Evolutionary conservation across 2,797 vertebrate genomes (phyloP).

Genomic region (Chromis chromis): DNA sequence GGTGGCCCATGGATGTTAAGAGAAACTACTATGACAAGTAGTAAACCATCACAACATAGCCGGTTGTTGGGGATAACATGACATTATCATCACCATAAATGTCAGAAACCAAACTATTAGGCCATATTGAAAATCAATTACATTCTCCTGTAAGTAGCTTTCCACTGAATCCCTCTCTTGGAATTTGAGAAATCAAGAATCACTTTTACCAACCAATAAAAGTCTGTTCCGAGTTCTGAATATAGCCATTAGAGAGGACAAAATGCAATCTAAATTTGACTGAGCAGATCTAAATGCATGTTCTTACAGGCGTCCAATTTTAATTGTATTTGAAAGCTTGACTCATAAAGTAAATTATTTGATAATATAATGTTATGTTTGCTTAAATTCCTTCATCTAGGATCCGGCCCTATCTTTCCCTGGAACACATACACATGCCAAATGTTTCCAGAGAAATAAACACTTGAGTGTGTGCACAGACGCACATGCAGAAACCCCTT

Average conservation of each 20-base stretch:
- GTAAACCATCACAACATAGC: conserved; percentile 46
- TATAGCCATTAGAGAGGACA: conserved; percentile 30
- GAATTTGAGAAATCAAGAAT: conserved; percentile 33
- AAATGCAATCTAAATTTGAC: conserved; percentile 55
- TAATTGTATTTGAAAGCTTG: conserved; percentile 28
- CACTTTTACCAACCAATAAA: conserved; percentile 37
- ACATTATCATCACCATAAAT: conserved; percentile 35
- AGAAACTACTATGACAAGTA: conserved; percentile 63
- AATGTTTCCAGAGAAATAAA: conserved; percentile 71
- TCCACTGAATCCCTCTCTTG: conserved; percentile 18
- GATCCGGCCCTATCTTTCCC: conserved; percentile 50
- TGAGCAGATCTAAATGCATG: conserved; percentile 48
- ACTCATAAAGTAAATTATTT: conserved; percentile 36
- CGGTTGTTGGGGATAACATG: conserved; percentile 42
- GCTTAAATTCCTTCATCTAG: conserved; percentile 39
- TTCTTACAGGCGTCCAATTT: conserved; percentile 17
- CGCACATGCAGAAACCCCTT: conserved; percentile 73
- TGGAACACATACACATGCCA: conserved; percentile 66
- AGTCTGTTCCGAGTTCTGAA: conserved; percentile 49
- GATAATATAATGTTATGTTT: conserved; percentile 39
- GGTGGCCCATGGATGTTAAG: conserved; percentile 48
- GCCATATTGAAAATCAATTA: conserved; percentile 37
- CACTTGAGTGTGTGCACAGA: conserved; percentile 45
- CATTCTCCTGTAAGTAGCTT: conserved; percentile 31
- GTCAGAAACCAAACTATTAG: conserved; percentile 36